Base-by-base conservation (phyloP, 2,113 vertebrate genomes). In the Gambusia affinis region DNA sequence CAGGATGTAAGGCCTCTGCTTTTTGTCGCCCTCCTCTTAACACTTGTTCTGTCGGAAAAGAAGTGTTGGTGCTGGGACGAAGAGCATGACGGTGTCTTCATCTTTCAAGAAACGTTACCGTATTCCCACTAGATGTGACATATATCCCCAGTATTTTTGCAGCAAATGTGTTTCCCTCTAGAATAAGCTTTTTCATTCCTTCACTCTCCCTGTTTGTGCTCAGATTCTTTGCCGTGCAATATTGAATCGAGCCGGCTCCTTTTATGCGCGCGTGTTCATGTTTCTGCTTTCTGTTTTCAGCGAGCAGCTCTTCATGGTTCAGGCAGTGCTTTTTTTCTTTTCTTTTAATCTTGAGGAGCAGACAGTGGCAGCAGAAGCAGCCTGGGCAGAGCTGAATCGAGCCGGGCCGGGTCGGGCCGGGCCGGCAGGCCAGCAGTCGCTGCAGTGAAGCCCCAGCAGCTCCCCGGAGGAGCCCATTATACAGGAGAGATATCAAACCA, bases 401-500 rank as follows among this genome's bases (percentile, higher is more conserved):
- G 78, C 81, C 83, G 76, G 80, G 70, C 44, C 8, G 35, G 1
- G 33, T 8, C 5, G 1, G 0, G 31, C 31, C 1, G 5, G 3
- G 35, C 80, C 79, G 67, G 62, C 77, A 81, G 89, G 64, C 84
- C 83, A 86, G 66, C 83, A 73, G 83, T 72, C 75, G 51, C 78
- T 92, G 92, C 37, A 76, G 88, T 88, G 85, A 86, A 90, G 89
- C 81, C 84, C 88, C 84, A 69, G 85, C 83, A 78, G 83, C 90
- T 95, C 95, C 94, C 94, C 60, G 79, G 95, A 95, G 96, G 90
- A 91, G 91, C 85, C 91, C 92, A 95, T 95, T 95, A 95, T 95
- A 90, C 94, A 94, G 93, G 90, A 93, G 93, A 93, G 93, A 95
- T 93, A 95, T 94, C 95, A 95, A 93, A 95, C 94, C 93, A 95